Base-by-base conservation (phyloP, 2,113 vertebrate genomes). In the Alexandromys fortis region DNA sequence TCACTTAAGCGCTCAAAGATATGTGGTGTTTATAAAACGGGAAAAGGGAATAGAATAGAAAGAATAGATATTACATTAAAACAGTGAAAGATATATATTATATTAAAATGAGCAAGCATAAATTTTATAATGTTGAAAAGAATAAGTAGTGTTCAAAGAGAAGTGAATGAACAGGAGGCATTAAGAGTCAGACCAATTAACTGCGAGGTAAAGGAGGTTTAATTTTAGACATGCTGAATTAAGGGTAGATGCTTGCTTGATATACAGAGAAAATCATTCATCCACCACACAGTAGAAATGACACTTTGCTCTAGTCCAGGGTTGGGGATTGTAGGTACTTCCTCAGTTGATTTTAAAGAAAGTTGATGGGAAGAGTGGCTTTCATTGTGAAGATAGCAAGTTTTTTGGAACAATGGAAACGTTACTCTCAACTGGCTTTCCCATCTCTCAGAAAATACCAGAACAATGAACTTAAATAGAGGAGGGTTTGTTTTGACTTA, bases 311-410 rank as follows among this genome's bases (percentile, higher is more conserved):
- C 86, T 52, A 82, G 38, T 67, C 38, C 49, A 49, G 1, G 33
- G 9, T 6, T 89, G 70, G 68, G 68, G 35, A 7, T 63, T 86
- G n/a, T 52, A 91, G 72, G 96, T 3, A 30, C 95, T 91, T 94
- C 65, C 38, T 97, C 35, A 82, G 30, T 92, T 83, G 90, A 70
- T 97, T 86, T 91, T 75, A 70, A 89, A 77, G 83, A 42, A 85
- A 45, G 0, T 21, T 81, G 63, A 33, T 86, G 52, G 55, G 73
- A 90, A 86, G 76, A 86, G 63, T 68, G 30, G 35, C 79, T 91
- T 77, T 78, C 52, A 58, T 55, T 90, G 38, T 82, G 28, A 90
- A 42, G 30, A 49, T 24, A 49, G 33, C 19, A 58, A 16, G 11
- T 1, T 68, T 49, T 61, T 92, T 61, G 89, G 77, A 89, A 68